These are phyloP conservation scores for Aleiodes testaceus DNA, from an alignment of 2,888 invertebrate genomes.

Conservation along the genomic window DNA sequence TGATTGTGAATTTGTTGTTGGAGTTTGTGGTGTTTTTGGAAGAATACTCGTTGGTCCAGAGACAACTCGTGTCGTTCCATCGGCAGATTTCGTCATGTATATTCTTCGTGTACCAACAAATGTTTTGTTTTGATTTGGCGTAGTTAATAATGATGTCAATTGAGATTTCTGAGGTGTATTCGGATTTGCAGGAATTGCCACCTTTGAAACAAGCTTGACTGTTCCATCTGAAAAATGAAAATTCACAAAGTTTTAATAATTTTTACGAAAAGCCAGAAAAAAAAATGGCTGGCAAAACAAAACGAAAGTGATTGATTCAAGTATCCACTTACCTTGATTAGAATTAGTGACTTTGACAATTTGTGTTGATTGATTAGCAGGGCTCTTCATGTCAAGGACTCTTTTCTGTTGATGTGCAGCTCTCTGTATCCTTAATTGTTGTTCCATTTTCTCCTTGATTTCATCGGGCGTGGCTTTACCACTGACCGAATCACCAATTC, in stretches of 20 bases:
- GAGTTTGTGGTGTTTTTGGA: constrained; percentile 72
- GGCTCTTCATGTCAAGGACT: constrained; percentile 76
- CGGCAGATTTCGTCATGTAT: constrained; percentile 83
- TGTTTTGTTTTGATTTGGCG: constrained; percentile 78
- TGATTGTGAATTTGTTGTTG: constrained; percentile 70
- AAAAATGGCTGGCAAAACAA: background rate
- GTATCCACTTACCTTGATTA: constrained; percentile 75
- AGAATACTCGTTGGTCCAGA: constrained; percentile 77
- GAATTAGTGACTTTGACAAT: constrained; percentile 75
- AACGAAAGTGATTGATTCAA: background rate
- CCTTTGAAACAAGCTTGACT: constrained; percentile 80
- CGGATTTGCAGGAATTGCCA: constrained; percentile 77
- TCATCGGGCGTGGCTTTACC: constrained; percentile 82
- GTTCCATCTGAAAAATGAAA: constrained; percentile 75
- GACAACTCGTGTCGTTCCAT: constrained; percentile 80
- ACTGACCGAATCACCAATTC: constrained; percentile 70
- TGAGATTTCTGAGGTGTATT: constrained; percentile 77
- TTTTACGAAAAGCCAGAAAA: background rate
- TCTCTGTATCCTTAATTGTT: constrained; percentile 89
- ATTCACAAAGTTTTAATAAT: constrained; percentile 24
- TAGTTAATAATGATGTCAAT: constrained; percentile 79
- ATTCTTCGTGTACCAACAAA: constrained; percentile 80
- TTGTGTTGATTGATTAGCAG: constrained; percentile 70
- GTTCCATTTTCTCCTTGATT: constrained; percentile 92
- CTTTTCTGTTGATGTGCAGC: constrained; percentile 93